Evolutionary conservation across 2,113 vertebrate genomes (phyloP), one percentile per base, ranked within the genome.

Genomic region (Nettapus auritus): DNA sequence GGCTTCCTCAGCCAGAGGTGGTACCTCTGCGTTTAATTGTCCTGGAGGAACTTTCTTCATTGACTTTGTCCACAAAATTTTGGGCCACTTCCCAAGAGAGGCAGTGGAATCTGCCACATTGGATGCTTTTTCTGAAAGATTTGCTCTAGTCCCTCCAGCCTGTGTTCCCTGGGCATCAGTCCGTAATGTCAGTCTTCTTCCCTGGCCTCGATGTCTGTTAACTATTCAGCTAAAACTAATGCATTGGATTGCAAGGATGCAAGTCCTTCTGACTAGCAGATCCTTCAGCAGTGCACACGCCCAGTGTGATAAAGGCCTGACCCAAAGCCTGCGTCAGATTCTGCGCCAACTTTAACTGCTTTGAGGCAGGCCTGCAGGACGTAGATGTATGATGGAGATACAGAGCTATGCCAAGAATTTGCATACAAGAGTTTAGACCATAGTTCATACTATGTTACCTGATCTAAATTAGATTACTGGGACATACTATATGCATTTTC

Each of bases 1-100:
- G 33, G 8, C 9, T 8, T 57, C 29, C 53, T 86, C 42, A 33
- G 26, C 36, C 19, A 14, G 64, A 28, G 17, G 11, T 40, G 48
- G 11, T 14, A 8, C 10, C 36, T 83, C 8, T 28, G 50, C 22
- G 29, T 16, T 28, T 60, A 23, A 11, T 42, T 69, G 22, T 57
- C 50, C 20, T n/a, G 44, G 33, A 57, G 40, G 29, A 89, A 18
- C 34, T 42, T 57, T 55, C 15, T n/a, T 50, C 5, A 1, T 10
- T 23, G 64, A 9, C n/a, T 64, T 59, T n/a, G 5, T 52, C 63
- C 70, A 15, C n/a, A 22, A 40, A 28, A 15, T 46, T 78, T 48
- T 53, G 55, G 33, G 29, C 9, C 0, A 0, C 57, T 44, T 46
- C n/a, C 56, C 18, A 16, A 22, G 9, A 36, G 21, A 76, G 33